Evolutionary conservation across 2,797 vertebrate species (phyloP), one percentile per base, ranked within the genome.

Genomic region (Chloroceryle amazona): DNA sequence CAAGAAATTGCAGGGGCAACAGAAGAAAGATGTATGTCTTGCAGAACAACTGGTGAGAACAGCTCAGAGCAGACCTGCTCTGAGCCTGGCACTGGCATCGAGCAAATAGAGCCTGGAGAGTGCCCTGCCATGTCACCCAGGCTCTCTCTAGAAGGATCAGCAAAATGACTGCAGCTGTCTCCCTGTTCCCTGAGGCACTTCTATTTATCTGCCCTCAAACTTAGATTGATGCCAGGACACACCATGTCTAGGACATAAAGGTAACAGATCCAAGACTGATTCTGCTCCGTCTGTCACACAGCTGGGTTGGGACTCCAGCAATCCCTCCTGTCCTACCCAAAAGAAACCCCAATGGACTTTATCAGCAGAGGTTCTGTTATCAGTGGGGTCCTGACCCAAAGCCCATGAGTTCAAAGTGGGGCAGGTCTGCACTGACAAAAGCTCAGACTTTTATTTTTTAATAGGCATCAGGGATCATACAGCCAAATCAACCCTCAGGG

Each of bases 341-440:
- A 93, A 88, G 19, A 4, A 28, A 87, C 8, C 2, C 5, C 22
- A 46, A 21, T 5, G 10, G 51, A 66, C 21, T 55, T 86, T 14
- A 52, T 51, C 33, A 73, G 44, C 33, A 82, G 5, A 82, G 20
- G 7, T 60, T 86, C 71, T 76, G 63, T 57, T 51, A 70, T 35
- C 20, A 55, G 7, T 12, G 17, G 41, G 28, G 19, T 78, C 31
- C 25, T 74, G 41, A 78, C 20, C 41, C 28, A 46, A 86, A 88
- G 54, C 23, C 57, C 37, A 46, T 25, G 9, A 86, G 73, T 76
- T 85, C 65, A 46, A 94, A 66, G 26, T 3, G 4, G 31, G 19
- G 11, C 0, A 0, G n/a, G n/a, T 83, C 46, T 65, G 33, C 37
- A 57, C 47, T 52, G 12, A 26, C n/a, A 83, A 4, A 61, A 80